Base-by-base conservation (phyloP, 2,888 invertebrate genomes). In the Euproctis similis region DNA sequence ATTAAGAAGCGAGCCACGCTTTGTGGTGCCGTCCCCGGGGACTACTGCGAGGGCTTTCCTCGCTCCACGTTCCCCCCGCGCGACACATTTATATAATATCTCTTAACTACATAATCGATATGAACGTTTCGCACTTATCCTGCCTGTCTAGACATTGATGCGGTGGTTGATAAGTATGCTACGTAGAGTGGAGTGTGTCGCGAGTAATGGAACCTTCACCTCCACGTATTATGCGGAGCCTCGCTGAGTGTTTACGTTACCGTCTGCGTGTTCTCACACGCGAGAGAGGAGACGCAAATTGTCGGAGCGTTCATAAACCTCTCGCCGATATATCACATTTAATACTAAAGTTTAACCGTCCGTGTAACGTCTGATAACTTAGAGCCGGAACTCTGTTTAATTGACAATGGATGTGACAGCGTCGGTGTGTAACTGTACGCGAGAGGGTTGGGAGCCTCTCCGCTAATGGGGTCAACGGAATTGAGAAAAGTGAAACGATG, bases 61-160 rank as follows among this genome's bases (percentile, higher is more conserved):
- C 60, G 60, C 59, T 59, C 65, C 69, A 55, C 69, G n/a, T n/a
- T n/a, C n/a, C n/a, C n/a, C n/a, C n/a, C n/a, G n/a, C n/a, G n/a
- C n/a, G n/a, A n/a, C 67, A 65, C 60, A 60, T 67, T 77, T 71
- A 73, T 64, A 73, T 75, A 70, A 77, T 77, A 71, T 64, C 68
- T 67, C 64, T 62, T 75, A 76, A 78, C 72, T 72, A 74, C 65
- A 77, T 77, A 78, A 78, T 78, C 80, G 72, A 80, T 80, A 76
- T 46, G 50, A 58, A 68, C 61, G 64, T 73, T 71, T 70, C 62
- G 57, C 59, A 64, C 54, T 63, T 53, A 60, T 61, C 53, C 52
- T 52, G 70, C 71, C 71, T 52, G 70, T 72, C 71, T 74, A 74
- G 73, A 73, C 71, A 47, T 60, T 63, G 62, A 66, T 53, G 48